Conservation (phyloP, 2,888 invertebrate genomes). For the Myopa tessellatipennis region DNA sequence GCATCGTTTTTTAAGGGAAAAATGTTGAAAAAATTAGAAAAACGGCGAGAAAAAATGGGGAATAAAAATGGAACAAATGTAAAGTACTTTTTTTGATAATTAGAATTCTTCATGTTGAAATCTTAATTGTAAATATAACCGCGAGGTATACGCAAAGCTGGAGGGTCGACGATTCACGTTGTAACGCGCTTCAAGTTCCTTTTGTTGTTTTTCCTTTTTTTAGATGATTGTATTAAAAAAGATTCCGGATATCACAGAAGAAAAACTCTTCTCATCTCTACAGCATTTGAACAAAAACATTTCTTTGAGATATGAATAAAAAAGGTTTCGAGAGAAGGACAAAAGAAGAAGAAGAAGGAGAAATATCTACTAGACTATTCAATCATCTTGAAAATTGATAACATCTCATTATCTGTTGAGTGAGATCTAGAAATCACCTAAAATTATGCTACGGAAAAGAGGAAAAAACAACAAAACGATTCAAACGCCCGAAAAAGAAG, state of each 20-base stretch:
- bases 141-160: constrained; percentile 2
- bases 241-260: too few species aligned
- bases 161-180: constrained; percentile 22
- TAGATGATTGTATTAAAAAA: too few species aligned
- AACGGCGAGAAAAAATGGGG: background rate
- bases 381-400: constrained; percentile 67
- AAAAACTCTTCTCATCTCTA: background rate
- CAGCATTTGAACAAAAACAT: background rate
- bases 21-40: background rate
- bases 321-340: background rate
- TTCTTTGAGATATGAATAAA: background rate
- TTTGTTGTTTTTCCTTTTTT: background rate
- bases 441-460: constrained; percentile 55
- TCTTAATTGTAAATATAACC: constrained; percentile 33
- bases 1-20: background rate
- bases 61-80: constrained; percentile 20
- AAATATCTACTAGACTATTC: constrained; percentile 55
- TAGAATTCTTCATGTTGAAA: constrained; percentile 19
- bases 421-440: constrained; percentile 43
- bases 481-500: background rate
- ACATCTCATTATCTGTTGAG: constrained; percentile 59
- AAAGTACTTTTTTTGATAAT: constrained; percentile 37
- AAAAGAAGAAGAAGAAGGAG: too few species aligned
- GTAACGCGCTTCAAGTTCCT: constrained; percentile 22
- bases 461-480: constrained; percentile 26